Evolutionary conservation across 2,797 vertebrate species (phyloP).

Genomic region (Leucoraja ocellata): DNA sequence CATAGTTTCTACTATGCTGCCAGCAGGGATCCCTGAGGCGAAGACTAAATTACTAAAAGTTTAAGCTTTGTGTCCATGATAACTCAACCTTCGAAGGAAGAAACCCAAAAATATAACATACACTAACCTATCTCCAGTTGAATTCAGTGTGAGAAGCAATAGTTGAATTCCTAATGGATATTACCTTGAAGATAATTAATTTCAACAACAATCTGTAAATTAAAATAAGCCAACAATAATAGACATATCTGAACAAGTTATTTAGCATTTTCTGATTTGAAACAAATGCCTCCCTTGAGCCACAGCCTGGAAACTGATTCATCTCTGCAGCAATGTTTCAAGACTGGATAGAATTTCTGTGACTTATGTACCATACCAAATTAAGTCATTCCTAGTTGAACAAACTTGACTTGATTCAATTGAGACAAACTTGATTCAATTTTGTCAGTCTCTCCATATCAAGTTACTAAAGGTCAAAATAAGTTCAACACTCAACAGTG

Average conservation of each 20-base stretch:
- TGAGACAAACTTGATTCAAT: neutral
- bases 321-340: neutral
- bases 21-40: too few species aligned
- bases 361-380: slow-evolving; percentile 7
- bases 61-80: too few species aligned
- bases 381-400: neutral
- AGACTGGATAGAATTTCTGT: neutral
- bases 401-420: neutral
- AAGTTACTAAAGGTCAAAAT: neutral
- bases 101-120: too few species aligned
- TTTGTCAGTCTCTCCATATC: neutral
- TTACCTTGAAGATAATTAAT: neutral
- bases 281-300: neutral
- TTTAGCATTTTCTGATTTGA: neutral
- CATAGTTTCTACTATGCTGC: too few species aligned
- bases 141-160: neutral
- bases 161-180: neutral
- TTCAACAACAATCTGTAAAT: neutral
- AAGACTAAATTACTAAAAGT: too few species aligned
- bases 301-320: neutral
- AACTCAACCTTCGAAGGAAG: too few species aligned
- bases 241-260: neutral
- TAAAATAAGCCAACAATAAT: neutral
- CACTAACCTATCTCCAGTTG: neutral
- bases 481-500: neutral